Base-by-base conservation (phyloP, 2,888 invertebrate species). In the Omphaloscelis lunosa region DNA sequence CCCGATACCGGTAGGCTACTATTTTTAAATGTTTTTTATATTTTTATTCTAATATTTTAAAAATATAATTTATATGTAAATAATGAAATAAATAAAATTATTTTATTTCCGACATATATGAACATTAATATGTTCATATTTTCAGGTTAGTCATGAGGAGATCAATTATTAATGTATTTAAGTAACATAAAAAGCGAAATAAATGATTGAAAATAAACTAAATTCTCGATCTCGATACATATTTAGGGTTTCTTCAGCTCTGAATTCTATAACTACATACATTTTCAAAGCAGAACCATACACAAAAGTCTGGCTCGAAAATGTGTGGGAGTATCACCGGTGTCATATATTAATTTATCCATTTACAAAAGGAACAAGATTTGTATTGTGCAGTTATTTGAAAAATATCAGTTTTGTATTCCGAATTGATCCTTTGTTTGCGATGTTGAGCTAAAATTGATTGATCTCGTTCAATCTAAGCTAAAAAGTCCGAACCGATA, bases 401-500 rank as follows among this genome's bases (percentile, higher is more conserved):
- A 51, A 72, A 75, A 11, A 4, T 75, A 23, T 53, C 15, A 11
- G 34, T 45, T 45, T 77, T 29, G 2, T 65, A 29, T 58, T 59
- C 23, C 8, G 1, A 2, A 59, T 8, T 17, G 74, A 59, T 74
- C 23, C 34, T 56, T 56, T n/a, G 20, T 51, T 15, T n/a, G 23
- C 45, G 2, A 56, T 62, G 27, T 62, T 45, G 59, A 27, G 23
- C 34, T 12, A 4, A 53, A 70, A 71, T 79, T 53, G 6, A 39
- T 65, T 59, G 51, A 73, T 66, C 6, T 53, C 51, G 27, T 62
- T 70, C 17, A n/a, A 65, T n/a, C 39, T n/a, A 48, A 53, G 39
- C 45, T 51, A 7, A 51, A 71, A 78, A 48, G 4, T 59, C 27
- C 3, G n/a, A 74, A 56, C 23, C 39, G 12, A 79, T 56, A 75